A percentile compares a stretch with the other conserved stretches of the same genome.
Evolutionary conservation across 2,888 invertebrate species (phyloP).

Genomic region (Pantelozetes paolii): DNA sequence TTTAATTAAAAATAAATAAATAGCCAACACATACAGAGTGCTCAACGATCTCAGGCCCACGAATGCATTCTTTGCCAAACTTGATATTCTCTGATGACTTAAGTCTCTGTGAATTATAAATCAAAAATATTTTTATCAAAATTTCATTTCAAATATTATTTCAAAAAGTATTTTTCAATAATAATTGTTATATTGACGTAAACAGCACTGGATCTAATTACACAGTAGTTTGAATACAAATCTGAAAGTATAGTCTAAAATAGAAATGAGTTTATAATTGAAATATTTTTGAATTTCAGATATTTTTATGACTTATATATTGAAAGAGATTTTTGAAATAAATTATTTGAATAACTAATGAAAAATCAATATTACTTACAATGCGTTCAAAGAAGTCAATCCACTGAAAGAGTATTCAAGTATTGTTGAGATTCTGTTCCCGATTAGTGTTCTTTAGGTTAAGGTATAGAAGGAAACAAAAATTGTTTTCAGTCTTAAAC

Average conservation of each 20-base stretch:
- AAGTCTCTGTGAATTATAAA: slow-evolving; percentile 49
- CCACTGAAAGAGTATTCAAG: slow-evolving; percentile 50
- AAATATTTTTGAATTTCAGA: too few relatives aligned
- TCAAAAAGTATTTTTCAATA: too few relatives aligned
- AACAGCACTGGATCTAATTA: too few relatives aligned
- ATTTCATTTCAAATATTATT: too few relatives aligned
- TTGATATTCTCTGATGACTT: slow-evolving; percentile 51
- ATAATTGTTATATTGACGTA: too few relatives aligned
- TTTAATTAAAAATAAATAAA: neutral
- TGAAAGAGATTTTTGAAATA: slow-evolving; percentile 3
- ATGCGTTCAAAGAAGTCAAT: slow-evolving; percentile 50
- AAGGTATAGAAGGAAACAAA: too few relatives aligned
- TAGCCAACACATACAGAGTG: slow-evolving; percentile 52
- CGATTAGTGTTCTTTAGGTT: slow-evolving; percentile 48
- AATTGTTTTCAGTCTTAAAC: too few relatives aligned
- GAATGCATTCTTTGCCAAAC: slow-evolving; percentile 51
- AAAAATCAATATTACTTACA: slow-evolving; percentile 52
- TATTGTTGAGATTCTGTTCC: slow-evolving; percentile 52
- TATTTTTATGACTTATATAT: too few relatives aligned
- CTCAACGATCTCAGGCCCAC: slow-evolving; percentile 51
- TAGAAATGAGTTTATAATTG: too few relatives aligned
- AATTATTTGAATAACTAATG: neutral
- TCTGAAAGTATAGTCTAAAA: too few relatives aligned
- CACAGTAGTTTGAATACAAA: too few relatives aligned
- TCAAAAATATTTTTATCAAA: too few relatives aligned